Percentiles rank a stretch among this genome's conserved stretches.
Evolutionary conservation across 1,140 invertebrate species (phyloP).

Genomic region (Brachionus manjavacas): DNA sequence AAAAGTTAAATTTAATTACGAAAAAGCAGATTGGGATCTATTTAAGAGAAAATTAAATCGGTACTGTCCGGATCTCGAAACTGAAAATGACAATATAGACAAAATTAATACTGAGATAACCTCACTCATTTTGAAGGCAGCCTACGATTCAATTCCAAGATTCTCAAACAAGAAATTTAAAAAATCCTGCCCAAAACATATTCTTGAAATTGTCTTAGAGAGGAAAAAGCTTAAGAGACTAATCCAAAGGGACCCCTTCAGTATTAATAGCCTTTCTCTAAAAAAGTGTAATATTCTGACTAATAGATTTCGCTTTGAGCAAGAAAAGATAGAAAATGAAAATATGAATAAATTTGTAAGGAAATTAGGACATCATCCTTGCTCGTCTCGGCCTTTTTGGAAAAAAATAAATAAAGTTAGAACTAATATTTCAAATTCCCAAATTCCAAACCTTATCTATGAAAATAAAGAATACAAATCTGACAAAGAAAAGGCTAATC

Average conservation of each 20-base stretch:
- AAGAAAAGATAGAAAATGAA: not conserved
- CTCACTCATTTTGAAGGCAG: not conserved
- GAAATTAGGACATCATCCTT: not conserved
- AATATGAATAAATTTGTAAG: not conserved
- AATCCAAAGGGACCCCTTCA: not conserved
- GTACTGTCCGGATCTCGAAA: not conserved
- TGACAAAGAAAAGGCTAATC: not conserved
- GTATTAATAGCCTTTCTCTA: too few species aligned
- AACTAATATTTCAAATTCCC: not conserved
- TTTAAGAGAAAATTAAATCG: not conserved
- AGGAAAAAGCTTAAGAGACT: not conserved
- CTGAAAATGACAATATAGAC: not conserved
- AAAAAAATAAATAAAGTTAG: not conserved
- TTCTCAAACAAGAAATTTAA: not conserved
- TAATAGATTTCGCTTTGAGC: not conserved
- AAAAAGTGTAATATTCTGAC: not conserved
- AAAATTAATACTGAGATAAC: not conserved
- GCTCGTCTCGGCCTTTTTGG: not conserved
- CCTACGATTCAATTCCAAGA: not conserved
- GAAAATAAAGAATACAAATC: not conserved
- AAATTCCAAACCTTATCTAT: conserved; percentile 14
- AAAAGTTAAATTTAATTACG: not conserved
- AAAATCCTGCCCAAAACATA: not conserved
- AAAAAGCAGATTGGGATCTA: not conserved
- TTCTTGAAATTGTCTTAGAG: not conserved